Evolutionary conservation across 1,140 invertebrate species (phyloP), one percentile per base, ranked within the genome.

Genomic region (Drosophila malerkotliana): DNA sequence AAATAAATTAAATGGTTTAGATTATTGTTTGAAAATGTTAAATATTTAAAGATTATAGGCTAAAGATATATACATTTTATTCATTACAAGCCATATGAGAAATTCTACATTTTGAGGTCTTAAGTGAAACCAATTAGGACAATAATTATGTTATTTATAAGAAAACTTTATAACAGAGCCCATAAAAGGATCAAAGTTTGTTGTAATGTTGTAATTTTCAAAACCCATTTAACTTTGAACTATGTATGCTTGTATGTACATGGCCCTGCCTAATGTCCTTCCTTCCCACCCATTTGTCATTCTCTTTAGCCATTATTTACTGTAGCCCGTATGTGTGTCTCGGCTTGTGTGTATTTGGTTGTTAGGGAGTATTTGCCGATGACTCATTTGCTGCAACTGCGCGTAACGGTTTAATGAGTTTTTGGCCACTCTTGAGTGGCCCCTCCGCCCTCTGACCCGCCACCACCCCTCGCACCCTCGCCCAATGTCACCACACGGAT

Each of bases 351-450:
- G 39, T 61, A 21, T 52, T 47, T 37, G 39, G 26, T 24, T 28
- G 54, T 54, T 56, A 57, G 57, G 44, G 63, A 24, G 45, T 71
- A 83, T 83, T 83, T 83, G 71, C 49, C 41, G 67, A 84, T 84
- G 81, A 84, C 72, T 84, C 81, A 84, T 85, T 85, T 77, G 77
- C 77, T 66, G 77, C 51, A 72, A 57, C 54, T 60, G 49, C 71
- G 79, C 79, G 71, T 83, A 79, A 83, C 59, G 54, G 64, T 80
- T 79, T 84, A 83, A 83, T 83, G 80, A 84, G 80, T 77, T 84
- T 79, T 83, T 56, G 62, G 72, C 44, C 59, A 72, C 66, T 77
- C 41, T 58, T 39, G 61, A 28, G 32, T 12, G 7, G 12, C 14
- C 39, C 6, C 30, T 14, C 39, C 30, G 7, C 5, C 12, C 41